These are phyloP conservation scores for Poeciliopsis gracilis DNA, from an alignment of 2,797 vertebrate genomes.

Conservation along the genomic window DNA sequence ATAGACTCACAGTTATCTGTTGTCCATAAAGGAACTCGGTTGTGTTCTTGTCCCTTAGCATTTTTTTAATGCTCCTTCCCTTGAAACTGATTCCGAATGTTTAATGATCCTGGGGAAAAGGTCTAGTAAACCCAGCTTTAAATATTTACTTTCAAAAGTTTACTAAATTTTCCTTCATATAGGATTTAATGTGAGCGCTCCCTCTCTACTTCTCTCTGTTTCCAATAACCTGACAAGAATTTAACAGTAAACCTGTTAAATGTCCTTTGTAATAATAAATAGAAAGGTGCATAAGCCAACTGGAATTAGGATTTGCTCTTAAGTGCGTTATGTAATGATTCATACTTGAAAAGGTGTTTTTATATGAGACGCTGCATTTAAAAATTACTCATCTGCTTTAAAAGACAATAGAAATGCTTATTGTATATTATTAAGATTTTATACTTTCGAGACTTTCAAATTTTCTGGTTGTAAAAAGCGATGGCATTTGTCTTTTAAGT, in stretches of 20 bases:
- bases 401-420: not conserved
- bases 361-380: not conserved
- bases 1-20: not conserved
- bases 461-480: not conserved
- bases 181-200: not conserved
- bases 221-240: not conserved
- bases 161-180: not conserved
- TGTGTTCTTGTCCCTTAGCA: not conserved
- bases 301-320: not conserved
- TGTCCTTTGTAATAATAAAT: not conserved
- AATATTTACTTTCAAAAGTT: not conserved
- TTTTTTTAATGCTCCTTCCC: not conserved
- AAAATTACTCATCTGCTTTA: not conserved
- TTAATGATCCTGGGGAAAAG: not conserved
- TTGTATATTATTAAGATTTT: not conserved
- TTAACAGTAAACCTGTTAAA: not conserved
- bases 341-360: not conserved
- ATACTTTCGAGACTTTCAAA: not conserved
- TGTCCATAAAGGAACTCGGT: not conserved
- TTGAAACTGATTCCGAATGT: not conserved
- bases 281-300: not conserved
- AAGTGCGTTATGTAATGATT: not conserved
- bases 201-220: not conserved
- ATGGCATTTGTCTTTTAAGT: not conserved
- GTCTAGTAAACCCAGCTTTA: not conserved